Base-by-base conservation (phyloP, 2,113 vertebrate genomes). In the Microcebus griseorufus region DNA sequence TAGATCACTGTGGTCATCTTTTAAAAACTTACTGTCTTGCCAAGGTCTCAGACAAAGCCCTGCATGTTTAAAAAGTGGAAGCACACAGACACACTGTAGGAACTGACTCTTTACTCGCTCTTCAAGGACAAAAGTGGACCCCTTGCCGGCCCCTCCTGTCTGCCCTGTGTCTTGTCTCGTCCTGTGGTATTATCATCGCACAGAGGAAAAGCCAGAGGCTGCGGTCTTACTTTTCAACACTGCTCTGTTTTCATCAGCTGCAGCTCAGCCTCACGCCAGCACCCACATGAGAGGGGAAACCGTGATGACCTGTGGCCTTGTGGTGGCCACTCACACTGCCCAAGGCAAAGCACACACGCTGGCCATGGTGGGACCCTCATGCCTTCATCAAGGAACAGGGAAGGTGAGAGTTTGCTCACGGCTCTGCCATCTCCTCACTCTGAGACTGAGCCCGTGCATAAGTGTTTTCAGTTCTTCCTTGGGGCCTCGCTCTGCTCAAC, bases 311-410 rank as follows among this genome's bases (percentile, higher is more conserved):
- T 3, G 5, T 16, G 14, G n/a, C 34, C 9, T 7, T 6, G 25
- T 8, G 3, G 2, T 6, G 23, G 32, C 25, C 13, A 11, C 2
- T 42, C 16, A 45, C 55, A 27, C 62, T 2, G 32, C 62, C 53
- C 75, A 9, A 0, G 0, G 42, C 69, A 86, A 64, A 83, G 34
- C 1, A 5, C 55, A 27, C 9, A 6, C 2, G 45, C 2, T 11
- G 9, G 10, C 51, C n/a, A 5, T 1, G 0, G 7, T 23, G n/a
- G 39, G 34, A 53, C 39, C 17, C 27, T 9, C 7, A 4, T 9
- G 27, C 48, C 42, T 73, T 72, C 9, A 5, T 10, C 37, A 37
- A 3, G 0, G 20, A 73, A 45, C 0, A 45, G 13, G 18, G 23
- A 42, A 2, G 17, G 9, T 42, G 58, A 64, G 1, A 6, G 12